Evolutionary conservation across 1,140 invertebrate species (phyloP).

Genomic region (Colletes gigas): DNA sequence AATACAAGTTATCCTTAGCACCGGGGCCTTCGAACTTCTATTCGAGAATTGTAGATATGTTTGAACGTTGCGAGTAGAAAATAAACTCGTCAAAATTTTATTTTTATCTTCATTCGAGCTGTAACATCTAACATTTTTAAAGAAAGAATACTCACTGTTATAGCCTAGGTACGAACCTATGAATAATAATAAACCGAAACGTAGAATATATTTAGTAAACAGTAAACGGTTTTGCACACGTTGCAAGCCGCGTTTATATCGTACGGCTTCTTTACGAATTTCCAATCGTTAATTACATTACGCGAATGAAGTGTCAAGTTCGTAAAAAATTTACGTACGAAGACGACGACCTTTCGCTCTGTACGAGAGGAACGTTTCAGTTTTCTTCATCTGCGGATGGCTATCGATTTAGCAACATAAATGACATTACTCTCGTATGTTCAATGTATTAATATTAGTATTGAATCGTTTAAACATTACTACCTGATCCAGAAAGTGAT

Average conservation of each 20-base stretch:
- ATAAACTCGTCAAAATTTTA: too few relatives aligned
- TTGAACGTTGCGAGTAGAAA: not conserved
- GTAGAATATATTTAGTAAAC: not conserved
- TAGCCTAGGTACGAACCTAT: not conserved
- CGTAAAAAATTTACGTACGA: not conserved
- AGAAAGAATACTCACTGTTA: too few relatives aligned
- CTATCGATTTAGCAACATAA: constrained; percentile 18
- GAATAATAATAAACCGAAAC: not conserved
- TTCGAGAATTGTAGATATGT: not conserved
- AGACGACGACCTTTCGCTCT: not conserved
- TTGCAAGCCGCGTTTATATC: constrained; percentile 5
- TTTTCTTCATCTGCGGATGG: not conserved
- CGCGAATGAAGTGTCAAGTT: not conserved
- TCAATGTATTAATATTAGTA: not conserved
- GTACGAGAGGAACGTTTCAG: not conserved
- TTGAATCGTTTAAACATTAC: not conserved
- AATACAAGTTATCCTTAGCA: not conserved
- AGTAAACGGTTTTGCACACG: constrained; percentile 10
- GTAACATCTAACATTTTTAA: not conserved
- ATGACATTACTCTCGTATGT: not conserved
- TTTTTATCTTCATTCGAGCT: not conserved
- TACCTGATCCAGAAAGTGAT: not conserved
- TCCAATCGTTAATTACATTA: not conserved
- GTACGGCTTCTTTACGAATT: constrained; percentile 33
- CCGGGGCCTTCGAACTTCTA: constrained; percentile 17